A percentile compares a stretch with the other conserved stretches of the same genome.
These are phyloP conservation scores for Antheraea mylitta DNA, from an alignment of 1,140 invertebrate species.

Conservation along the genomic window DNA sequence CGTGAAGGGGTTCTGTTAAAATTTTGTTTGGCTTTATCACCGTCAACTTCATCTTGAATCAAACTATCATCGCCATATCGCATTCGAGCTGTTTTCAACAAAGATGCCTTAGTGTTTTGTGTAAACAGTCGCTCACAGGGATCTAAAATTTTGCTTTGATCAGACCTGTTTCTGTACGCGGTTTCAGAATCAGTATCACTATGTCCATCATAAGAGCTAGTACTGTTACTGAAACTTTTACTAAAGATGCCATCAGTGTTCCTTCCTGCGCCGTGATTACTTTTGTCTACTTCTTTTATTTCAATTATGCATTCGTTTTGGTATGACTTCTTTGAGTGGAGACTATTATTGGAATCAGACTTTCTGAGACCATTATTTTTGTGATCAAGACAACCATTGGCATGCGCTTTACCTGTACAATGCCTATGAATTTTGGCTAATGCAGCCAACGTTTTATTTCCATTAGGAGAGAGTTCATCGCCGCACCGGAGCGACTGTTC, in stretches of 20 bases:
- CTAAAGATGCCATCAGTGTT: constrained; percentile 55
- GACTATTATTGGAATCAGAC: constrained; percentile 70
- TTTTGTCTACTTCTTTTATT: constrained; percentile 64
- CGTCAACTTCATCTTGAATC: constrained; percentile 63
- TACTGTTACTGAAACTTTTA: constrained; percentile 77
- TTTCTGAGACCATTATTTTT: constrained; percentile 58
- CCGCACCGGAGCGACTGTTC: constrained; percentile 82
- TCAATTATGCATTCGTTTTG: constrained; percentile 70
- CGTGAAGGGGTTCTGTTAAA: constrained; percentile 66
- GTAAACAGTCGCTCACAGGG: constrained; percentile 74
- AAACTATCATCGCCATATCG: constrained; percentile 71
- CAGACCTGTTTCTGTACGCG: constrained; percentile 48
- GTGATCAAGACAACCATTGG: constrained; percentile 78
- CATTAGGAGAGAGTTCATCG: constrained; percentile 76
- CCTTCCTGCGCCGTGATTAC: constrained; percentile 36
- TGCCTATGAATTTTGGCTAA: constrained; percentile 83
- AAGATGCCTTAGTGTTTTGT: constrained; percentile 79
- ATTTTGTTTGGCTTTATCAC: constrained; percentile 60
- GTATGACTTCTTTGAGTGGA: constrained; percentile 67
- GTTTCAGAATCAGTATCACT: constrained; percentile 79
- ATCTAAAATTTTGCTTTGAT: constrained; percentile 45
- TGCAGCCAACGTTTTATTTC: constrained; percentile 75
- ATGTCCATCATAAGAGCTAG: constrained; percentile 79
- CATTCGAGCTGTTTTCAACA: constrained; percentile 80
- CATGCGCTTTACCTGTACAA: constrained; percentile 86